Evolutionary conservation across 2,888 invertebrate species (phyloP), one percentile per base, ranked within the genome.

Genomic region (Ophion costatus): DNA sequence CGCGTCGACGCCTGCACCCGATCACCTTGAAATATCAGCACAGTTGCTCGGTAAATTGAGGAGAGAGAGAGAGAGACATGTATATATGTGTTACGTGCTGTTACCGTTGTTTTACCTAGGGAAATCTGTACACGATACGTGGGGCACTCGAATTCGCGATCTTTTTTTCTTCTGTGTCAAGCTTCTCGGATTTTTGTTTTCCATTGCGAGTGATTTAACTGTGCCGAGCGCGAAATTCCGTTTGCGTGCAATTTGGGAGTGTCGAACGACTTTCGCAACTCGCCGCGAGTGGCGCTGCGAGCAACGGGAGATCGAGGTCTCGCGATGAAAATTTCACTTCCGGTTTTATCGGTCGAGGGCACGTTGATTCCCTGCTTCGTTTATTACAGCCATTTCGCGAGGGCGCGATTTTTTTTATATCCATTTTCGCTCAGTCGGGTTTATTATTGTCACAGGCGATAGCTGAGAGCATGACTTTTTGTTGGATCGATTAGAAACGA

Each of bases 21-120:
- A 74, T 82, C 74, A 51, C 17, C 84, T 63, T 42, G 83, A 80
- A 83, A 83, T 76, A 76, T 76, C 76, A 71, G 75, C 70, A 11
- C 29, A 57, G 17, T 75, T 75, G 42, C 56, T 76, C 70, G 70
- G 51, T 75, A 64, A 70, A 80, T 76, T 67, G 56, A 81, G 71
- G n/a, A n/a, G n/a, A n/a, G n/a, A n/a, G n/a, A n/a, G n/a, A n/a
- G n/a, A 79, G 57, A 59, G 61, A 24, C 22, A 29, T 10, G 61
- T 38, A 51, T 51, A 51, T 51, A 17, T 33, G 24, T 42, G 42
- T 22, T 63, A 9, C 20, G 42, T 73, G 24, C 10, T 57, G 1
- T 17, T 45, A 24, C 56, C 51, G n/a, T 64, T 56, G 20, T 70
- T 70, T 51, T 1, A 5, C n/a, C 24, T 51, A 22, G 42, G 20